Evolutionary conservation across 2,113 vertebrate genomes (phyloP).

Genomic region (Seriola quinqueradiata): DNA sequence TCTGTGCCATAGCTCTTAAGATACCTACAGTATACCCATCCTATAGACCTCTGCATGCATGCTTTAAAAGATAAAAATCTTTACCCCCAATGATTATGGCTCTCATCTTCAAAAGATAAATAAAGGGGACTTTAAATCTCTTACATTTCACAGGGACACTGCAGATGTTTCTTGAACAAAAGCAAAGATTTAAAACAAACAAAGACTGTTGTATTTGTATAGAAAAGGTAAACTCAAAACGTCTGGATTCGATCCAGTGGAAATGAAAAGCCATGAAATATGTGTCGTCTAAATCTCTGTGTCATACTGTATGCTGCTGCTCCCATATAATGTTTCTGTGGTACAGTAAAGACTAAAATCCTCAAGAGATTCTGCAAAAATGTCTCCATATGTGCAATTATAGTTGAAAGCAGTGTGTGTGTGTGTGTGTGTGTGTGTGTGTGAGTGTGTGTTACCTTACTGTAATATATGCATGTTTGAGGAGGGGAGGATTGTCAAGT

Average conservation of each 20-base stretch:
- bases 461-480: conserved; percentile 51
- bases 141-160: conserved; percentile 20
- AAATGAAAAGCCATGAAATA: conserved; percentile 77
- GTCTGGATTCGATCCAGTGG: conserved; percentile 35
- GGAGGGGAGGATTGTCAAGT: conserved; percentile 38
- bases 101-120: conserved; percentile 23
- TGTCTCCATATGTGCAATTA: conserved; percentile 39
- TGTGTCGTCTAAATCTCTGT: conserved; percentile 61
- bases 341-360: conserved; percentile 66
- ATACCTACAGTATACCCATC: conserved; percentile 28
- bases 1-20: conserved; percentile 50
- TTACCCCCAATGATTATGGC: conserved; percentile 16
- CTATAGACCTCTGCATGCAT: conserved; percentile 70
- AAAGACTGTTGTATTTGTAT: conserved; percentile 14
- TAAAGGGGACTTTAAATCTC: neutral
- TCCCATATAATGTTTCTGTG: conserved; percentile 60
- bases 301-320: conserved; percentile 56
- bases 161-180: conserved; percentile 20
- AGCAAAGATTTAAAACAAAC: conserved; percentile 5
- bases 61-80: conserved; percentile 31
- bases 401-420: conserved; percentile 27
- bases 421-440: conserved; percentile 1
- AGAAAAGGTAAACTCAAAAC: conserved; percentile 31
- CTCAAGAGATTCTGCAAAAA: conserved; percentile 47
- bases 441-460: conserved; percentile 28